Base-by-base conservation (phyloP, 1,140 invertebrate species). In the Macrocentrus cingulum region DNA sequence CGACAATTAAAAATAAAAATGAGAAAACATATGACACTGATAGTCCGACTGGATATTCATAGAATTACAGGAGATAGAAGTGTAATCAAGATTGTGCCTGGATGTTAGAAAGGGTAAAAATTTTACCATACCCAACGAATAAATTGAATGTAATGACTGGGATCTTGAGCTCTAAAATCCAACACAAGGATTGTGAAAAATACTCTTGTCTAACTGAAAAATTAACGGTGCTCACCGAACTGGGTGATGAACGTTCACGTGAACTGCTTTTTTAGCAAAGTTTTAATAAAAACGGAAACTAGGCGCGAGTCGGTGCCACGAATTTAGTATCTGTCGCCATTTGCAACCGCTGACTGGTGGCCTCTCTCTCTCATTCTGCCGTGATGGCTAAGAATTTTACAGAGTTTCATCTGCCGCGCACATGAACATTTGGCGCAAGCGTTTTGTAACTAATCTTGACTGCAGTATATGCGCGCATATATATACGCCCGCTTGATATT, bases 241-340 rank as follows among this genome's bases (percentile, higher is more conserved):
- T 65, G 49, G 45, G 49, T 55, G 59, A 63, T 51, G 39, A 46
- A 63, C 62, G 56, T 52, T 57, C 65, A 64, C 67, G 55, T 63
- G 61, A 62, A 69, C 68, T 20, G 61, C 63, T 69, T 62, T 55
- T 44, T 68, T 61, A 64, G 63, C 55, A 39, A 49, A 67, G 62
- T 59, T 59, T 67, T 66, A 65, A 36, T n/a, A 36, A 65, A 64
- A 61, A 63, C 62, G 68, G 69, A 61, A 71, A 73, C 66, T 75
- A 75, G 61, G 64, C 69, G 65, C 71, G 62, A 68, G 62, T 72
- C 72, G 64, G 66, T 73, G 62, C 62, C 66, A 66, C 65, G 63
- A 65, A 72, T 67, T 72, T 72, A 63, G 71, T 71, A 70, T 66
- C 68, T 70, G 69, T 75, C 75, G 75, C 75, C 75, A 77, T 77